A percentile compares a stretch with the other conserved stretches of the same genome.
Evolutionary conservation across 2,113 vertebrate species (phyloP).

Genomic region (Antechinus stuartii): DNA sequence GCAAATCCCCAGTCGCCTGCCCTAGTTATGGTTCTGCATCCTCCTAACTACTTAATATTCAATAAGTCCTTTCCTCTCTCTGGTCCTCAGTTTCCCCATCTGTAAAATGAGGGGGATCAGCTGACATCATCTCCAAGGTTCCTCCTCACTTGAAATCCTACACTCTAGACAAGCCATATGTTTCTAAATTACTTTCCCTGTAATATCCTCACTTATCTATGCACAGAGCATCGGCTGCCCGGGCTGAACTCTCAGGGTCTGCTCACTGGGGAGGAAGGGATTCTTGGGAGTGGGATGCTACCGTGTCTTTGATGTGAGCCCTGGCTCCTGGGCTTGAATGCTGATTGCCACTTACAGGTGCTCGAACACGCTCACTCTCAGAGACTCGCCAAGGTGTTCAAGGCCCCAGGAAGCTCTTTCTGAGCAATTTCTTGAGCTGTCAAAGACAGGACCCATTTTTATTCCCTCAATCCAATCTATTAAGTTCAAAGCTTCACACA

Average conservation of each 20-base stretch:
- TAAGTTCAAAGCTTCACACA: conserved; percentile 58
- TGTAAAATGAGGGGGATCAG: neutral
- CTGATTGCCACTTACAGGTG: conserved; percentile 23
- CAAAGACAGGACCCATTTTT: conserved; percentile 62
- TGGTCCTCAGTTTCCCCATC: neutral
- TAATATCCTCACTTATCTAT: conserved; percentile 33
- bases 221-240: conserved; percentile 30
- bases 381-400: neutral
- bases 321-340: neutral
- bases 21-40: neutral
- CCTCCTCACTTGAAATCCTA: neutral
- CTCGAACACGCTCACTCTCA: neutral
- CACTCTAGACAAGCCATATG: neutral
- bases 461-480: conserved; percentile 57
- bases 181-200: conserved; percentile 49
- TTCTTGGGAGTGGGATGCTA: neutral
- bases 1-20: neutral
- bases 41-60: neutral
- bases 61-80: neutral
- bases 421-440: conserved; percentile 61
- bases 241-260: neutral
- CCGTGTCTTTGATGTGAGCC: neutral
- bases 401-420: conserved; percentile 50
- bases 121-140: neutral
- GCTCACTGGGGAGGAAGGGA: neutral